Base-by-base conservation (phyloP, 2,113 vertebrate genomes). In the Acanthisitta chloris region DNA sequence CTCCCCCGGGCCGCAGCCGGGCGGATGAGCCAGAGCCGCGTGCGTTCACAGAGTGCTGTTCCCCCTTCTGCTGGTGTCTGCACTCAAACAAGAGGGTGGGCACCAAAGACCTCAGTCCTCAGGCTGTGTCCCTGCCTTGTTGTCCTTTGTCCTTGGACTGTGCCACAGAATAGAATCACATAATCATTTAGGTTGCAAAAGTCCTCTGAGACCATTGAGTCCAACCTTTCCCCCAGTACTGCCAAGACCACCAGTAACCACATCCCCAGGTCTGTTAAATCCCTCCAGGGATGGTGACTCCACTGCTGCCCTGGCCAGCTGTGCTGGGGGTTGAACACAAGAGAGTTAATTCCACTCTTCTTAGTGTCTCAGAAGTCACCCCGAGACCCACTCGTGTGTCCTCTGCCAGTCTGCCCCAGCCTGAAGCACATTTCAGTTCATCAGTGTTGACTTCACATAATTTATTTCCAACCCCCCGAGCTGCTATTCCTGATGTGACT, bases 41-140 rank as follows among this genome's bases (percentile, higher is more conserved):
- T 1, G 71, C 34, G 14, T n/a, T 13, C 54, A 9, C 2, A 14
- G 15, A 13, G 38, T 1, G 2, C 49, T 18, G 43, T 28, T 42
- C 38, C 69, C n/a, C 2, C 1, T 4, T 0, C 2, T 12, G 0
- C 49, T 21, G 17, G 2, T 4, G 2, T 12, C 26, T 10, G 17
- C 38, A 9, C 74, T 43, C 52, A 6, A 11, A n/a, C 40, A 14
- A 26, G 51, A 1, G 42, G 17, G 25, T 45, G 87, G 36, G 25
- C 45, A 17, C 11, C 3, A 2, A 15, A 33, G 38, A 10, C 51
- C 71, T 59, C 2, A 0, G 21, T 21, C 57, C 65, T 48, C 2
- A 0, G 4, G 49, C 81, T n/a, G 23, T 54, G 69, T 58, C 61
- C 31, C 34, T 62, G 40, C 55, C 42, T 31, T 1, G 0, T 40